Base-by-base conservation (phyloP, 2,888 invertebrate species). In the Cordylochernes scorpioides region DNA sequence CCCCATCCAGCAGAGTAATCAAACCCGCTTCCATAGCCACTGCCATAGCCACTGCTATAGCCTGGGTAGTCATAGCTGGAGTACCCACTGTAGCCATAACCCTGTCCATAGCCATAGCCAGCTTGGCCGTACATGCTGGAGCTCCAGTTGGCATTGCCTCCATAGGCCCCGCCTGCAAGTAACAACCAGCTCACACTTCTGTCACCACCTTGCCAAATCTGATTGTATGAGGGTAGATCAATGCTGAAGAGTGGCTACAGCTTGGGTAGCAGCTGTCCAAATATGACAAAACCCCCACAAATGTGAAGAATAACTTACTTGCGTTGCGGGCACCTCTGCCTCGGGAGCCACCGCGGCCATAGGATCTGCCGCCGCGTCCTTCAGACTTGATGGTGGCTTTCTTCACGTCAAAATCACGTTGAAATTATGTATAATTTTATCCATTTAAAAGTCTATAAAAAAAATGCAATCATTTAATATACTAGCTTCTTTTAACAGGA, bases 401-500 rank as follows among this genome's bases (percentile, higher is more conserved):
- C 59, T 86, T 86, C 18, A 88, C 82, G 55, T 88, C 86, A 33
- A 82, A 75, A 65, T 86, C 84, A n/a, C n/a, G n/a, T n/a, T n/a
- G n/a, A n/a, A n/a, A n/a, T n/a, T n/a, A n/a, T n/a, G n/a, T n/a
- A n/a, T n/a, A n/a, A n/a, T n/a, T n/a, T n/a, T n/a, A n/a, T n/a
- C n/a, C n/a, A n/a, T n/a, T n/a, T n/a, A n/a, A n/a, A n/a, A n/a
- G n/a, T n/a, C n/a, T n/a, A n/a, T n/a, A n/a, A n/a, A n/a, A n/a
- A n/a, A n/a, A n/a, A n/a, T n/a, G n/a, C n/a, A n/a, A n/a, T n/a
- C n/a, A n/a, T n/a, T n/a, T n/a, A n/a, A n/a, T n/a, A n/a, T n/a
- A n/a, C n/a, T n/a, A n/a, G n/a, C n/a, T n/a, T n/a, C n/a, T n/a
- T n/a, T n/a, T n/a, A n/a, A n/a, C n/a, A n/a, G n/a, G n/a, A n/a